Base-by-base conservation (phyloP, 2,797 vertebrate genomes). In the Melopsittacus undulatus region DNA sequence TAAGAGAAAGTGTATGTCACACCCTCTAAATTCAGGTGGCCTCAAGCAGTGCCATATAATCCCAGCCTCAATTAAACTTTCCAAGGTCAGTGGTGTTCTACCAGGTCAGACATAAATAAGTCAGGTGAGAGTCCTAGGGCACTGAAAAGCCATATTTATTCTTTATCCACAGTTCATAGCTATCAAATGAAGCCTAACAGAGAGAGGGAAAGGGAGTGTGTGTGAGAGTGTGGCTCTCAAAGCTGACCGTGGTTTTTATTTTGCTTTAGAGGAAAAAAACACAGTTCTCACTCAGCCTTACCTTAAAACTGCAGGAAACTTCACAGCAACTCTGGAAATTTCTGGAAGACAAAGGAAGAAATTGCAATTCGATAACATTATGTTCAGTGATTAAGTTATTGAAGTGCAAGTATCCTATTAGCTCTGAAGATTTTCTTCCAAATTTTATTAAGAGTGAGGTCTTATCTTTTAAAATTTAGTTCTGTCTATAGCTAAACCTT, bases 71-170 rank as follows among this genome's bases (percentile, higher is more conserved):
- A 97, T 98, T 98, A 97, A 98, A 97, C 96, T 97, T 97, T 91
- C 96, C 97, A 97, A 97, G 97, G 97, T 98, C 97, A 98, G 95
- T 85, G 81, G 92, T 94, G 90, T 93, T 97, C 95, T 76, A 96
- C 92, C 94, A 96, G 97, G 97, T 98, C 98, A 98, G 95, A 97
- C 97, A 98, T 98, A 98, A 98, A 98, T 98, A 98, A 98, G 94
- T 96, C 95, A 97, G 95, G 96, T 96, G 97, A 97, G 89, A 95
- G 95, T 98, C 95, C 93, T 97, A 96, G 94, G 96, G 95, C 96
- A 96, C 94, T 84, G 97, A 95, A 97, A 97, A 97, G 97, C 96
- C 96, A 92, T 98, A 97, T 97, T 98, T 98, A 98, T 98, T 97
- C 96, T 96, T 97, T 97, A 97, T 94, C 96, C 97, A 96, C 96